Evolutionary conservation across 2,113 vertebrate species (phyloP).

Genomic region (Sinocyclocheilus maitianheensis): DNA sequence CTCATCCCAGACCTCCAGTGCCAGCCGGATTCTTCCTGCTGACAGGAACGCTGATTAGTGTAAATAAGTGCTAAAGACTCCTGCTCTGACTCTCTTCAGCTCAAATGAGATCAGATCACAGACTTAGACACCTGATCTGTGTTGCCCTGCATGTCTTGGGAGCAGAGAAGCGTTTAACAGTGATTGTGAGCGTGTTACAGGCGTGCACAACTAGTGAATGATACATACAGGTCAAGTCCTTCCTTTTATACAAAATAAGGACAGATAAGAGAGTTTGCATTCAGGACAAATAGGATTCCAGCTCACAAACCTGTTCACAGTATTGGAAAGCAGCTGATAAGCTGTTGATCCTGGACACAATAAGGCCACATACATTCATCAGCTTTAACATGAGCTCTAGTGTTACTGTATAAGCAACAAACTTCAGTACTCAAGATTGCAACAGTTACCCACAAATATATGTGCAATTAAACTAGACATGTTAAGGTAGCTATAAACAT

Average conservation of each 20-base stretch:
- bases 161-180: conserved; percentile 1
- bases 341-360: not conserved
- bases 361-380: not conserved
- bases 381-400: not conserved
- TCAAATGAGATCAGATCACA: not conserved
- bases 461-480: not conserved
- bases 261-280: conserved; percentile 2
- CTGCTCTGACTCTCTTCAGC: not conserved
- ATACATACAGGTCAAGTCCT: conserved; percentile 21
- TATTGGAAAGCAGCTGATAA: not conserved
- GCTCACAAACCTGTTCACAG: not conserved
- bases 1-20: not conserved
- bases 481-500: not conserved
- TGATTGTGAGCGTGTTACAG: not conserved
- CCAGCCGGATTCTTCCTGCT: conserved; percentile 5
- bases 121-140: conserved; percentile 4
- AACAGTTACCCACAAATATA: not conserved
- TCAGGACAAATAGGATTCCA: conserved; percentile 10
- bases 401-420: not conserved
- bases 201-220: not conserved
- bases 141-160: not conserved
- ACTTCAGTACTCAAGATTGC: not conserved
- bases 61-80: conserved; percentile 33
- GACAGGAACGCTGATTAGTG: conserved; percentile 39
- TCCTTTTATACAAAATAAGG: not conserved